Base-by-base conservation (phyloP, 2,888 invertebrate species). In the Clepsis dumicolana region DNA sequence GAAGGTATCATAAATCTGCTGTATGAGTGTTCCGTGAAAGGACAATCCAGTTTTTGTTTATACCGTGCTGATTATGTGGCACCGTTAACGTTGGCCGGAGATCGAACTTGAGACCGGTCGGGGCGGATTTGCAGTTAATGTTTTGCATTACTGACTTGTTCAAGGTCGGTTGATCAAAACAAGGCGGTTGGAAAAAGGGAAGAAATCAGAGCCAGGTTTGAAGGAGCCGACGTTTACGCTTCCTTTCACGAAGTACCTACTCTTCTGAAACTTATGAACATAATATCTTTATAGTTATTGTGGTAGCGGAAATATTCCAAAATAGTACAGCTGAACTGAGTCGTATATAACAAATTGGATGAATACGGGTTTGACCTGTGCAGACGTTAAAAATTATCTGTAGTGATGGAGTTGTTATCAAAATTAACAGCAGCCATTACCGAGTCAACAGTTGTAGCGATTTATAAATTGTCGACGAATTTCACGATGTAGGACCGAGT, bases 21-120 rank as follows among this genome's bases (percentile, higher is more conserved):
- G 21, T 59, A 59, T 59, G 41, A 59, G 24, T 18, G 24, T 38
- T 57, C 59, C 41, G 38, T 10, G 59, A 59, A 59, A 59, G 61
- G 61, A 50, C 2, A 61, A n/a, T 48, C 48, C 29, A 50, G 61
- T 50, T 61, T 61, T 61, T 61, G 59, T 41, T 32, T 35, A 35
- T 38, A 21, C 59, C 41, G 41, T 25, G 52, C 52, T 25, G 52
- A 52, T 41, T n/a, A 8, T 57, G n/a, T 14, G 21, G 38, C 59
- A 59, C 59, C 59, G 59, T 59, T 59, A 57, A n/a, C 21, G 21
- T 16, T 16, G 8, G 41, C 41, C 41, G 59, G 59, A 14, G 41
- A 59, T 59, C 59, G 59, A 59, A 59, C 59, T n/a, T 12, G 3
- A 25, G 59, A 59, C 59, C 41, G 41, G 59, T 59, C 38, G 16